phyloP scores from a whole-genome alignment of 2,797 vertebrate genomes.

The Anguilla anguilla region DNA sequence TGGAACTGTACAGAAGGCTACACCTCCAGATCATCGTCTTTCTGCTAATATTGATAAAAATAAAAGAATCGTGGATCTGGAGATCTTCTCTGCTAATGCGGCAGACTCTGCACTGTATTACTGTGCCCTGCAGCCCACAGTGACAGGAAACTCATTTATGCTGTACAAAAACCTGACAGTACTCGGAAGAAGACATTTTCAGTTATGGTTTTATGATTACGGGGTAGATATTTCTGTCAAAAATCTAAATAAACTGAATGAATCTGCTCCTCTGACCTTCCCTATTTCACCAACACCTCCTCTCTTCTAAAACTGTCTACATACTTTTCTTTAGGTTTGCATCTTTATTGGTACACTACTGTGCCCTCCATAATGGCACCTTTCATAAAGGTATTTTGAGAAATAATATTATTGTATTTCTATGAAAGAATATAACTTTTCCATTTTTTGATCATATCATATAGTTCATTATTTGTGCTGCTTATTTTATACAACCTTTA shows the following conservation, averaged over 20 bases:
- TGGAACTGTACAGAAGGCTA: background rate
- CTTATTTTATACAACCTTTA: no score
- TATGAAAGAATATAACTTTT: no score
- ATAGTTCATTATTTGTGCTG: no score
- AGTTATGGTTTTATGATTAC: background rate
- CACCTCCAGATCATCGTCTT: background rate
- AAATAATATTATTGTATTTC: no score
- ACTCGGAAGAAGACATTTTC: background rate
- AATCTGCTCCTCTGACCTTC: no score
- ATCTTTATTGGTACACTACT: background rate
- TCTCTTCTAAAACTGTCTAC: background rate
- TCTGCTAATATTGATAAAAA: constrained; percentile 3
- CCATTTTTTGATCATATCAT: no score
- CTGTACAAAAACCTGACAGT: constrained; percentile 18
- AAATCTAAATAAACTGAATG: background rate
- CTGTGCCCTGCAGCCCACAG: constrained; percentile 36
- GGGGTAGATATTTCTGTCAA: background rate
- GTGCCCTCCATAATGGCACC: background rate
- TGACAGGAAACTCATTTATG: constrained; percentile 16
- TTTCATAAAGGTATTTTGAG: background rate
- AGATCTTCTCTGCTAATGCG: constrained; percentile 30
- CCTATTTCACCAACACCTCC: no score
- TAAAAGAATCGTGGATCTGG: constrained; percentile 15
- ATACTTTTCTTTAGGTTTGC: background rate
- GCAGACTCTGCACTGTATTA: constrained; percentile 39